Conservation (phyloP, 1,140 invertebrate genomes). For the Drosophila lowei region DNA sequence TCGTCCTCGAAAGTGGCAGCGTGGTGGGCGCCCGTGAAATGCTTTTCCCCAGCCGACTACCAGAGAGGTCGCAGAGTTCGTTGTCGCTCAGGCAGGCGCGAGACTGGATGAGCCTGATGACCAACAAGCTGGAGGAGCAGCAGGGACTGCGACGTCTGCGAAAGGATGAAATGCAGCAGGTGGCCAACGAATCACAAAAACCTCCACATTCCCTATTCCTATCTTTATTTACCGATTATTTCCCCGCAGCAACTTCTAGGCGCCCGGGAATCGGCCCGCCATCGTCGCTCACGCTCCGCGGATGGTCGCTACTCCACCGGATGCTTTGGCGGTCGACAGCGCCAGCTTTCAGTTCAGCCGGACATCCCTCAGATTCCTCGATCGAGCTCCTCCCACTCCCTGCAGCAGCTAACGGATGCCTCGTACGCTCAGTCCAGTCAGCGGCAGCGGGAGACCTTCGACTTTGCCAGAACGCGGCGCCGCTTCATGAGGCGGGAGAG, state of each 20-base stretch:
- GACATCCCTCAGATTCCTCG: conserved; percentile 29
- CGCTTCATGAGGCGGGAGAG: conserved; percentile 62
- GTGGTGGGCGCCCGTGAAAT: conserved; percentile 62
- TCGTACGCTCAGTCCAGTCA: conserved; percentile 70
- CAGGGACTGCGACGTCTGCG: conserved; percentile 67
- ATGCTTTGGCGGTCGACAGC: conserved; percentile 63
- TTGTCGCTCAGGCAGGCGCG: conserved; percentile 70
- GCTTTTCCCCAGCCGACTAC: conserved; percentile 61
- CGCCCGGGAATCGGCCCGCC: conserved; percentile 61
- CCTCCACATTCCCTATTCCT: not conserved
- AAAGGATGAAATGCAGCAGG: conserved; percentile 79
- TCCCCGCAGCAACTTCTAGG: conserved; percentile 63
- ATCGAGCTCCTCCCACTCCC: conserved; percentile 50
- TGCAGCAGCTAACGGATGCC: conserved; percentile 67
- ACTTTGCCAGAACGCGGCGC: conserved; percentile 66
- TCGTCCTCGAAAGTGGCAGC: conserved; percentile 68
- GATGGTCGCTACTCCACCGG: conserved; percentile 75
- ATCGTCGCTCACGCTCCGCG: conserved; percentile 72
- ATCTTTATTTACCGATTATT: not conserved
- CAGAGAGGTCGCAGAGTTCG: conserved; percentile 77
- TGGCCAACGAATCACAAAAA: not conserved
- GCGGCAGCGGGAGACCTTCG: conserved; percentile 61
- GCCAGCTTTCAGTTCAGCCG: conserved; percentile 21
- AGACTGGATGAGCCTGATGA: conserved; percentile 76
- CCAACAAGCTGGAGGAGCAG: conserved; percentile 76